phyloP scores from a whole-genome alignment of 2,888 invertebrate species.

The Unio pictorum region DNA sequence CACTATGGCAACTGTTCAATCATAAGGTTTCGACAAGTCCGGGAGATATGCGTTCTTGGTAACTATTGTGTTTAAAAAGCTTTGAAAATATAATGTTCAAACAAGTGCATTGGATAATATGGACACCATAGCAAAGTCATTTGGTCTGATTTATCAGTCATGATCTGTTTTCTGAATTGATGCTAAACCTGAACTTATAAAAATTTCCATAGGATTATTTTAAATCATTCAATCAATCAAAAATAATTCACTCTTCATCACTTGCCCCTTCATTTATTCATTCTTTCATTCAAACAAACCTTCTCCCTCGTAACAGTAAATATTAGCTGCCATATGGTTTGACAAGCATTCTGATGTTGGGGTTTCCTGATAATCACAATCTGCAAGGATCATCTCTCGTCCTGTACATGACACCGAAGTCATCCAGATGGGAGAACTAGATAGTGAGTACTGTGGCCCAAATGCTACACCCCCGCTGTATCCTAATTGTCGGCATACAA shows the following conservation, averaged over 20 bases:
- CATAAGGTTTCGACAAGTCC: no score
- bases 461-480: slow-evolving; percentile 44
- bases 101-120: no score
- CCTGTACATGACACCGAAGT: slow-evolving; percentile 50
- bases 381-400: slow-evolving; percentile 36
- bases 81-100: no score
- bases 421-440: slow-evolving; percentile 48
- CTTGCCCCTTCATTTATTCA: background rate
- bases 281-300: slow-evolving; percentile 25
- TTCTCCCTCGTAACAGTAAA: slow-evolving; percentile 44
- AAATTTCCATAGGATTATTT: no score
- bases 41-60: no score
- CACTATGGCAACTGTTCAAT: no score
- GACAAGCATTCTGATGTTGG: slow-evolving; percentile 40
- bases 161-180: no score
- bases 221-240: no score
- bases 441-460: slow-evolving; percentile 36
- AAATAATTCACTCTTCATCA: background rate
- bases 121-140: no score
- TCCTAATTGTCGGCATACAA: slow-evolving; percentile 47
- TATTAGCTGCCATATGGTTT: slow-evolving; percentile 45
- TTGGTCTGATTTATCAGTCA: no score
- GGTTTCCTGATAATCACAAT: slow-evolving; percentile 35
- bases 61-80: no score
- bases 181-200: no score